Evolutionary conservation across 1,140 invertebrate species (phyloP).

Genomic region (Pissodes strobi): DNA sequence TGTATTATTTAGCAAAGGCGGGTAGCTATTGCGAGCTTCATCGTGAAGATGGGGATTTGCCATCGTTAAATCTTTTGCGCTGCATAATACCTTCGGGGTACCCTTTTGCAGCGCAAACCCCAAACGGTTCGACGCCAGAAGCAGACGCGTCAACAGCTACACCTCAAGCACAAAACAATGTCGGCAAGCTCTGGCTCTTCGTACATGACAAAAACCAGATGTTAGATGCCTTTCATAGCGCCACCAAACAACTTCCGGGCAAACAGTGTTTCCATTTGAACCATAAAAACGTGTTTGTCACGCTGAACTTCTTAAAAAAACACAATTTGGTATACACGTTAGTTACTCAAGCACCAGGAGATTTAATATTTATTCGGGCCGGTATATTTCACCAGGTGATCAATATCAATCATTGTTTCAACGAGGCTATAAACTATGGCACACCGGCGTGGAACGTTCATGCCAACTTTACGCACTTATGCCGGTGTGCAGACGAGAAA

Average conservation of each 20-base stretch:
- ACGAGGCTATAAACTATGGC: conserved; percentile 5
- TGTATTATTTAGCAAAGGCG: conserved; percentile 7
- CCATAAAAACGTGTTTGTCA: neutral
- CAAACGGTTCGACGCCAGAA: neutral
- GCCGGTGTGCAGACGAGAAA: neutral
- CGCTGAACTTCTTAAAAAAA: neutral
- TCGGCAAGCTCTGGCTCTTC: conserved; percentile 5
- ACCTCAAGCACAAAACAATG: neutral
- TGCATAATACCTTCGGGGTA: neutral
- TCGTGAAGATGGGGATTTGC: conserved; percentile 2
- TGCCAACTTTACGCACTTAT: conserved; percentile 5
- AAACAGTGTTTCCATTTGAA: neutral
- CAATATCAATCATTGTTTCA: no score
- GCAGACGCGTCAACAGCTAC: neutral
- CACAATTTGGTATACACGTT: neutral
- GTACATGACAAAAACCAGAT: conserved; percentile 5
- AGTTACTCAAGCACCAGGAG: neutral
- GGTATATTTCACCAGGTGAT: no score
- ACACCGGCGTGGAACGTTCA: conserved; percentile 2
- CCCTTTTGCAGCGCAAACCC: neutral
- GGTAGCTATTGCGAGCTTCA: conserved; percentile 3
- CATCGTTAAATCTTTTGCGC: conserved; percentile 2
- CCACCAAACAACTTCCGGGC: neutral
- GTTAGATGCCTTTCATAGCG: conserved; percentile 4
- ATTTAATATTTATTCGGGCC: no score